These are phyloP conservation scores for Odontocolon sp. DNA, from an alignment of 2,888 invertebrate genomes.

Conservation along the genomic window DNA sequence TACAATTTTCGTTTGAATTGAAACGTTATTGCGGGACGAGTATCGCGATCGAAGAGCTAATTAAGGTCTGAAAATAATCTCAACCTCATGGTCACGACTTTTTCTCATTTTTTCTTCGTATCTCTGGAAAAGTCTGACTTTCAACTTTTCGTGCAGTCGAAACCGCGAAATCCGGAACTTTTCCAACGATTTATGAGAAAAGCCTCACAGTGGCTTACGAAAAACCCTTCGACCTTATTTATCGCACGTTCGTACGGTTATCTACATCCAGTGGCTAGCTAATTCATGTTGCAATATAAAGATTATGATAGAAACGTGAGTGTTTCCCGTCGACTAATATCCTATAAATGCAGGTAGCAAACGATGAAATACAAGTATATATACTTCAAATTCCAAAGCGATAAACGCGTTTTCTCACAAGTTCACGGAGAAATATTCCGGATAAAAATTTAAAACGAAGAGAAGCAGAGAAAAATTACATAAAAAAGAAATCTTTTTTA, in stretches of 20 bases:
- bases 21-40: slow-evolving; percentile 25
- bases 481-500: background rate
- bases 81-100: background rate
- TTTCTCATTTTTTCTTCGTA: background rate
- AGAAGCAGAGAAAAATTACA: too few species aligned
- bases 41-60: slow-evolving; percentile 13
- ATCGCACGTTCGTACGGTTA: too few species aligned
- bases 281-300: background rate
- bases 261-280: too few species aligned
- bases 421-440: too few species aligned
- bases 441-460: too few species aligned
- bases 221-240: background rate
- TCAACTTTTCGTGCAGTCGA: background rate
- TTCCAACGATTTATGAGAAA: background rate
- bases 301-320: background rate
- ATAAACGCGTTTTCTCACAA: too few species aligned
- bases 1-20: slow-evolving; percentile 38
- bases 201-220: background rate
- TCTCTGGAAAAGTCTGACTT: background rate
- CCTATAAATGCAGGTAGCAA: too few species aligned
- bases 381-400: too few species aligned
- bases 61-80: slow-evolving; percentile 24
- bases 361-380: too few species aligned
- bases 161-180: background rate
- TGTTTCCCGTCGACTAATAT: too few species aligned